Percentiles rank a stretch among this genome's conserved stretches.
These are phyloP conservation scores for Rachycentron canadum DNA, from an alignment of 2,797 vertebrate genomes.

Conservation along the genomic window DNA sequence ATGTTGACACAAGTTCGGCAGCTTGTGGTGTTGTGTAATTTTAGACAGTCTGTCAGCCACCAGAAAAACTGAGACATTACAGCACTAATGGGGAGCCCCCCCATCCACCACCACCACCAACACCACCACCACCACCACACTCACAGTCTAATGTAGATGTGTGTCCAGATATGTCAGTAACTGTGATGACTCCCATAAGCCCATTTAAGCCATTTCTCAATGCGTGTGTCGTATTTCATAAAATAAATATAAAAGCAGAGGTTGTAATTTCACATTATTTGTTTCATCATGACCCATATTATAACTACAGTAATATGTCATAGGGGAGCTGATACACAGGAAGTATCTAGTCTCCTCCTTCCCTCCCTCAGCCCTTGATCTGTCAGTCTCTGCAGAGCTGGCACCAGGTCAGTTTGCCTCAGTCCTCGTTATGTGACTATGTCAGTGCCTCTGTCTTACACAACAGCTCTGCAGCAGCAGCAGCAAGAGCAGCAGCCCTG, in stretches of 20 bases:
- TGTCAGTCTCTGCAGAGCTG: conserved; percentile 58
- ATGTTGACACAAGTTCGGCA: conserved; percentile 54
- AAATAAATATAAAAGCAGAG: neutral
- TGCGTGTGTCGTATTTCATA: neutral
- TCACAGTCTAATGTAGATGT: neutral
- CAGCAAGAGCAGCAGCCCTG: conserved; percentile 24
- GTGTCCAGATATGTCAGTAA: neutral
- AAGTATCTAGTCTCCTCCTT: neutral
- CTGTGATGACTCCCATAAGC: conserved; percentile 1
- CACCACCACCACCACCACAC: neutral
- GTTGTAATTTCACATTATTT: neutral
- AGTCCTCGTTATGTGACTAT: conserved; percentile 68
- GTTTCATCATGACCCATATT: neutral
- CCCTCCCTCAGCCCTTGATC: conserved; percentile 27
- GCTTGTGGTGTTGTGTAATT: conserved; percentile 64
- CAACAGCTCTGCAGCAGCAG: conserved; percentile 71
- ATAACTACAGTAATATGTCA: neutral
- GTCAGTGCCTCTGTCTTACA: conserved; percentile 70
- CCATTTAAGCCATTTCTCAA: neutral
- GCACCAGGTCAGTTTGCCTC: conserved; percentile 55
- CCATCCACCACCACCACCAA: neutral
- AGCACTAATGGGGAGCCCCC: conserved; percentile 5
- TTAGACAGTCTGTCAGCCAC: conserved; percentile 42
- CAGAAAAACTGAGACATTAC: conserved; percentile 39
- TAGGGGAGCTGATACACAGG: neutral